These are phyloP conservation scores for Microchirus variegatus DNA, from an alignment of 2,797 vertebrate genomes.

Conservation along the genomic window DNA sequence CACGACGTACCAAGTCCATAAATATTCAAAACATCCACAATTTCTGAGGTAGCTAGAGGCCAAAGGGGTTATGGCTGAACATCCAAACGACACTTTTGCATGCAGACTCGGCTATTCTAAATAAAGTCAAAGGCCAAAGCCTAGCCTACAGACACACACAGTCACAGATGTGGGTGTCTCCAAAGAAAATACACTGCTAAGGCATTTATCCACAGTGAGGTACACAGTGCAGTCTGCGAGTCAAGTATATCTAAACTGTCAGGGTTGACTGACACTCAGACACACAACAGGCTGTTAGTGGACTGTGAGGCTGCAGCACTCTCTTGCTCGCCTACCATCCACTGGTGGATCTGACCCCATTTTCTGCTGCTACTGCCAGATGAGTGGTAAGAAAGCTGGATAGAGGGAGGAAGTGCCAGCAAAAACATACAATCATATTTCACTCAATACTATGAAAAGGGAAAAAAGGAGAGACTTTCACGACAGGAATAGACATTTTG, in stretches of 20 bases:
- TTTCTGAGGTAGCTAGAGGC: slow-evolving; percentile 19
- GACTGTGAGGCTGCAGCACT: slow-evolving; percentile 49
- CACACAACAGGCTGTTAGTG: slow-evolving; percentile 70
- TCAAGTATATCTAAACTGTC: slow-evolving; percentile 53
- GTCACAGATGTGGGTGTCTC: slow-evolving; percentile 61
- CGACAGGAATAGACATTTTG: slow-evolving; percentile 56
- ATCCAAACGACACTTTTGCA: slow-evolving; percentile 47
- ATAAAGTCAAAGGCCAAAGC: slow-evolving; percentile 61
- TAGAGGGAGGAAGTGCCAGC: slow-evolving; percentile 60
- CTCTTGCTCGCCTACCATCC: slow-evolving; percentile 91
- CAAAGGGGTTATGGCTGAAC: slow-evolving; percentile 16
- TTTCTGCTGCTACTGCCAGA: slow-evolving; percentile 87
- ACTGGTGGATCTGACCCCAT: slow-evolving; percentile 98
- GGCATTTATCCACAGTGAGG: slow-evolving; percentile 67
- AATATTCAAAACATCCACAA: slow-evolving; percentile 26
- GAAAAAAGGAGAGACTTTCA: slow-evolving; percentile 47
- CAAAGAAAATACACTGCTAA: slow-evolving; percentile 66
- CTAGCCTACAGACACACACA: slow-evolving; percentile 50
- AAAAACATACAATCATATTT: slow-evolving; percentile 72
- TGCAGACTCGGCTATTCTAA: slow-evolving; percentile 52
- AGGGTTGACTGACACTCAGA: slow-evolving; percentile 46
- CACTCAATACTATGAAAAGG: slow-evolving; percentile 55
- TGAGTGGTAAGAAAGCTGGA: slow-evolving; percentile 87
- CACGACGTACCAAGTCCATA: slow-evolving; percentile 26
- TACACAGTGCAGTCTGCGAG: slow-evolving; percentile 47